Conservation (phyloP, 2,888 invertebrate species). For the Drosophila suboccidentalis region DNA sequence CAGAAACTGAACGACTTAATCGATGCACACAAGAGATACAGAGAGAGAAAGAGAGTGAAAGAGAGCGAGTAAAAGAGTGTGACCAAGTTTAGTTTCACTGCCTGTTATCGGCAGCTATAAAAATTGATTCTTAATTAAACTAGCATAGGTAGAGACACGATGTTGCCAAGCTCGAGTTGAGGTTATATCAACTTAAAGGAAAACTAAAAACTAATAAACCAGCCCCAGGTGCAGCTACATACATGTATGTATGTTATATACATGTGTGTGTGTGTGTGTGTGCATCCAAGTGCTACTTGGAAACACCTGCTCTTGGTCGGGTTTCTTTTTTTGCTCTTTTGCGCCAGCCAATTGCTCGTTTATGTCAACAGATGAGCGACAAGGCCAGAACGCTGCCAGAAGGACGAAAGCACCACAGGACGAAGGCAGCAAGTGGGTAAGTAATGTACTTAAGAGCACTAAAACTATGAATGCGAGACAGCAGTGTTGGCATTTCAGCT, state of each 20-base stretch:
- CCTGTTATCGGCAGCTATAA: conserved; percentile 67
- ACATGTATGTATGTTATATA: background rate
- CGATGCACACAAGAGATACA: conserved; percentile 50
- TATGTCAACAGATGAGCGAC: conserved; percentile 41
- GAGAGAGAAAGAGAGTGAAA: background rate
- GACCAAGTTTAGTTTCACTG: conserved; percentile 63
- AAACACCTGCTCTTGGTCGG: conserved; percentile 36
- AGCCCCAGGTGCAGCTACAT: conserved; percentile 11
- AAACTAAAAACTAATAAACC: conserved; percentile 44
- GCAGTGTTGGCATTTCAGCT: conserved; percentile 36
- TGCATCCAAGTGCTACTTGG: conserved; percentile 36
- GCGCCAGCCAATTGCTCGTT: conserved; percentile 50
- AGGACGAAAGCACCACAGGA: conserved; percentile 10
- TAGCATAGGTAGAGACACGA: conserved; percentile 31
- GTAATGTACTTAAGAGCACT: conserved; percentile 58
- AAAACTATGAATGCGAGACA: conserved; percentile 54
- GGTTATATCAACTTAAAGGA: conserved; percentile 33
- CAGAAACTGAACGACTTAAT: conserved; percentile 62
- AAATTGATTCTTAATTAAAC: conserved; percentile 80
- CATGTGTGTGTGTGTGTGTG: conserved; percentile 9
- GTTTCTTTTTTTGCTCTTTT: background rate
- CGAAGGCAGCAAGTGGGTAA: conserved; percentile 32
- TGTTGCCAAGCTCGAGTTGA: conserved; percentile 2
- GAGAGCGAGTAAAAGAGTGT: conserved; percentile 11
- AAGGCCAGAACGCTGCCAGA: background rate